Evolutionary conservation across 2,113 vertebrate species (phyloP).

Genomic region (Limanda limanda): DNA sequence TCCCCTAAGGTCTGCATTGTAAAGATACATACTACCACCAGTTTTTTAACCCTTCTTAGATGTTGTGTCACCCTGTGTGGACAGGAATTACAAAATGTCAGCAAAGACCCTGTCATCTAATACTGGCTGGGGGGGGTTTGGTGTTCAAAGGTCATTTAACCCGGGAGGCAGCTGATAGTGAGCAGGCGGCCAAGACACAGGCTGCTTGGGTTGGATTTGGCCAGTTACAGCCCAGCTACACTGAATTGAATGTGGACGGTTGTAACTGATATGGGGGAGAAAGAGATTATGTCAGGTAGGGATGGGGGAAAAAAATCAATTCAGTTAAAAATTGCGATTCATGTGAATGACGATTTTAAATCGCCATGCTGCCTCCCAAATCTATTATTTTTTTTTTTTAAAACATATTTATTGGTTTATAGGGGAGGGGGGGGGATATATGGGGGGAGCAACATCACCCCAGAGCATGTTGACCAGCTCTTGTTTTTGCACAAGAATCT

Average conservation of each 20-base stretch:
- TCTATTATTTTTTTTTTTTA: too few relatives aligned
- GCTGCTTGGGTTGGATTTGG: neutral
- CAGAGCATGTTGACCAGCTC: too few relatives aligned
- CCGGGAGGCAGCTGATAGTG: neutral
- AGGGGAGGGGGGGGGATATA: too few relatives aligned
- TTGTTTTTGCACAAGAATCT: too few relatives aligned
- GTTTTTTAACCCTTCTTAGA: neutral
- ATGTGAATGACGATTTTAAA: too few relatives aligned
- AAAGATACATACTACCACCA: neutral
- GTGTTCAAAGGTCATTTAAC: conserved; percentile 48
- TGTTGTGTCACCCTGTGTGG: neutral
- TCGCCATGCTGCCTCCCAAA: too few relatives aligned
- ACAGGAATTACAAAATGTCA: neutral
- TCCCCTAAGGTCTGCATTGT: conserved; percentile 87
- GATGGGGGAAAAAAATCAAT: too few relatives aligned
- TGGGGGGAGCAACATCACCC: too few relatives aligned
- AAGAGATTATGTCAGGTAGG: neutral
- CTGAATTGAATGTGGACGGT: neutral
- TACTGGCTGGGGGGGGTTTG: neutral
- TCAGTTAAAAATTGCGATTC: too few relatives aligned
- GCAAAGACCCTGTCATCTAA: conserved; percentile 14
- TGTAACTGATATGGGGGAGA: neutral
- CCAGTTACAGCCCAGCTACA: neutral
- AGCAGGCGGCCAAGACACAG: neutral
- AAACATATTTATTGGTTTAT: too few relatives aligned